These are phyloP conservation scores for Semnornis frantzii DNA, from an alignment of 2,113 vertebrate genomes.

Conservation along the genomic window DNA sequence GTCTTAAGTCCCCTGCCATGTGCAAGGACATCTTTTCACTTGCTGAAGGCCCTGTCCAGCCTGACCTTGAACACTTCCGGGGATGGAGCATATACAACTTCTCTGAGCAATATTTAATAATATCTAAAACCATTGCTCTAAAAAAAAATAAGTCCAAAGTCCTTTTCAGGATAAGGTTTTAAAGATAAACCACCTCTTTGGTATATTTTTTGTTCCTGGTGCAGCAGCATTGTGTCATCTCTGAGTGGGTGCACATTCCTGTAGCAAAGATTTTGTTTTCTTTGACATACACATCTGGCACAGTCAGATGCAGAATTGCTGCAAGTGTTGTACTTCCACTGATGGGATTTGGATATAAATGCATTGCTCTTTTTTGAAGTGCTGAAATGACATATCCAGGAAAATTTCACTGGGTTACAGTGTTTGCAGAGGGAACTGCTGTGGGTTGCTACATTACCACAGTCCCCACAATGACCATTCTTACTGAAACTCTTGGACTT, in stretches of 20 bases:
- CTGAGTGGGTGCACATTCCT: accelerated
- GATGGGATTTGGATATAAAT: neutral
- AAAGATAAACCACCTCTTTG: neutral
- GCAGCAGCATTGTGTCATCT: accelerated
- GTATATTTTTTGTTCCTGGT: neutral
- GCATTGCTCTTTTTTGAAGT: neutral
- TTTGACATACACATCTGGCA: neutral
- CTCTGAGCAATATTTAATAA: neutral
- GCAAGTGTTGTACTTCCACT: neutral
- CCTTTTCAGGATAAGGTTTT: neutral
- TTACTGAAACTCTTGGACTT: neutral
- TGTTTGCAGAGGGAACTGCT: neutral
- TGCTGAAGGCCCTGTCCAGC: neutral
- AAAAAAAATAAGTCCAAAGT: neutral
- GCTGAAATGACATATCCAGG: accelerated
- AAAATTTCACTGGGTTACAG: neutral
- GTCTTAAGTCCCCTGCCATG: neutral
- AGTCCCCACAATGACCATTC: accelerated
- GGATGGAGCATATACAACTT: neutral
- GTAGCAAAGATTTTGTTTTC: neutral
- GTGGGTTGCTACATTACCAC: accelerated
- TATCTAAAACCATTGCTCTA: neutral
- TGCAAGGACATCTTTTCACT: neutral
- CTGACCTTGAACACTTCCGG: neutral
- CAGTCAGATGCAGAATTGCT: neutral